These are phyloP conservation scores for Parnassius smintheus DNA, from an alignment of 2,888 invertebrate species.

Conservation along the genomic window DNA sequence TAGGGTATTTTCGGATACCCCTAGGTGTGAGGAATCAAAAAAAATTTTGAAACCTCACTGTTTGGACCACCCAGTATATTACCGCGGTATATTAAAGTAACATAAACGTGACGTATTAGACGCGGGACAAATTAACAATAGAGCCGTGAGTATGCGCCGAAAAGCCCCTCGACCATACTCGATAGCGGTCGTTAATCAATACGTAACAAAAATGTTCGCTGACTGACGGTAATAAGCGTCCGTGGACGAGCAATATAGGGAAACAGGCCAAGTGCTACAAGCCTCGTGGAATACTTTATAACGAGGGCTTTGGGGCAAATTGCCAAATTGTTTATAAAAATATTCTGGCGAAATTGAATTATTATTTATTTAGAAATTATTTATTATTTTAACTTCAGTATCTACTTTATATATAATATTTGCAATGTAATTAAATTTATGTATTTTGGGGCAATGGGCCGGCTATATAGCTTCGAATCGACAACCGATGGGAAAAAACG, in stretches of 20 bases:
- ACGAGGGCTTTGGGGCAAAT: constrained; percentile 17
- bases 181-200: constrained; percentile 8
- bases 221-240: constrained; percentile 10
- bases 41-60: too few species aligned
- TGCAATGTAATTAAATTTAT: too few species aligned
- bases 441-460: too few species aligned
- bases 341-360: constrained; percentile 13
- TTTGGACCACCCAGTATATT: too few species aligned
- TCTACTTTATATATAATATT: too few species aligned
- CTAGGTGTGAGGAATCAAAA: too few species aligned
- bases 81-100: neutral
- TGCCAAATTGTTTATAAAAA: constrained; percentile 14
- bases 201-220: constrained; percentile 15
- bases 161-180: constrained; percentile 12
- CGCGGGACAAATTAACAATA: constrained; percentile 6
- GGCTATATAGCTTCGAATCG: too few species aligned
- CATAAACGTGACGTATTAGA: constrained; percentile 8
- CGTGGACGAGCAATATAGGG: constrained; percentile 6
- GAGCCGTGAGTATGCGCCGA: constrained; percentile 10
- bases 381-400: too few species aligned
- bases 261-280: constrained; percentile 24
- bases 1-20: too few species aligned
- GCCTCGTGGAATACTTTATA: constrained; percentile 16
- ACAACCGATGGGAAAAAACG: too few species aligned
- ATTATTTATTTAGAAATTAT: too few species aligned